Percentiles rank a stretch among this genome's conserved stretches.
These are phyloP conservation scores for Sisor rabdophorus DNA, from an alignment of 2,113 vertebrate genomes.

Conservation along the genomic window DNA sequence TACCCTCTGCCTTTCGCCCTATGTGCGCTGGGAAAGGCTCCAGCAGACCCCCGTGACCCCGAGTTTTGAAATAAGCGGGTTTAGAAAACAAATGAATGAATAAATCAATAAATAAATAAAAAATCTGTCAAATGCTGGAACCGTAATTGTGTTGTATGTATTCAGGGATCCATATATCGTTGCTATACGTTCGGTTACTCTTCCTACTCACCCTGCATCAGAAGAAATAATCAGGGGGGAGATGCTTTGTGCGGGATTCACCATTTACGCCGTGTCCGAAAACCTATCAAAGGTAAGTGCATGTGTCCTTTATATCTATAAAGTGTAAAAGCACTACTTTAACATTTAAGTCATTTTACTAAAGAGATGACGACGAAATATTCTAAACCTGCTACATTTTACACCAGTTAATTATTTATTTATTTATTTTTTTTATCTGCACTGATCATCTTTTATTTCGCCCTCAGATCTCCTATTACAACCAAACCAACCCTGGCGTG, in stretches of 20 bases:
- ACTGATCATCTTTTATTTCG: background rate
- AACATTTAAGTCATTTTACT: background rate
- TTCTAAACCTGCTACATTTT: too few relatives aligned
- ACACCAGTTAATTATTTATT: too few relatives aligned
- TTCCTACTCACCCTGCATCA: conserved; percentile 71
- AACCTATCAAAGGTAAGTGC: conserved; percentile 74
- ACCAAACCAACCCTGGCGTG: conserved; percentile 81
- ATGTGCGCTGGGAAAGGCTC: too few relatives aligned
- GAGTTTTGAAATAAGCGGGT: too few relatives aligned
- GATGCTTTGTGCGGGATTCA: conserved; percentile 88
- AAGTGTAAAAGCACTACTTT: background rate
- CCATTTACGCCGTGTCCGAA: conserved; percentile 73
- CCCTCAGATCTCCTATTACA: conserved; percentile 84
- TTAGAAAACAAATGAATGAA: too few relatives aligned
- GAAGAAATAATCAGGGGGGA: conserved; percentile 73
- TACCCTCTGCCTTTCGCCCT: too few relatives aligned
- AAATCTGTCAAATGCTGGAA: too few relatives aligned
- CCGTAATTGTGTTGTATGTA: background rate
- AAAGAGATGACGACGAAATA: background rate
- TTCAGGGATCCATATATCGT: conserved; percentile 86
- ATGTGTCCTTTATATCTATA: background rate
- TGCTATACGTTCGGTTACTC: conserved; percentile 82
- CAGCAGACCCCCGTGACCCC: too few relatives aligned
- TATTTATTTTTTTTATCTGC: too few relatives aligned
- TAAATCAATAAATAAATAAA: too few relatives aligned